Evolutionary conservation across 2,797 vertebrate species (phyloP).

Genomic region (Passerculus sandwichensis): DNA sequence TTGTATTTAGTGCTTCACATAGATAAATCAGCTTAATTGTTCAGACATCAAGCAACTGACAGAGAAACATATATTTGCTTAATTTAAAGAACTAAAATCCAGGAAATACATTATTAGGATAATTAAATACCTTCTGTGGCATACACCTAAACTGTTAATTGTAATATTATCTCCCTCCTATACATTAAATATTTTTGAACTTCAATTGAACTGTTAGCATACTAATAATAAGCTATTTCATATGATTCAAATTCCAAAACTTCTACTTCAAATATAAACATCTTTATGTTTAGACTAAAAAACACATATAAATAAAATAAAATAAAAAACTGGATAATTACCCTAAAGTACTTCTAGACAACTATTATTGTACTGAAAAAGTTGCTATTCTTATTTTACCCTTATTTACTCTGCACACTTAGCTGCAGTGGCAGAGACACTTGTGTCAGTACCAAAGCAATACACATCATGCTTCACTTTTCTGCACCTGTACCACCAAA

Average conservation of each 20-base stretch:
- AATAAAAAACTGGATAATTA: not conserved
- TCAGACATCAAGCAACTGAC: not conserved
- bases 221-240: not conserved
- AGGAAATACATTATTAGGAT: not conserved
- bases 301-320: not conserved
- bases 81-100: not conserved
- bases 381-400: not conserved
- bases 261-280: not conserved
- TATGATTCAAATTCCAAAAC: not conserved
- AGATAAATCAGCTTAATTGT: not conserved
- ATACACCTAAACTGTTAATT: not conserved
- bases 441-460: not conserved
- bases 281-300: not conserved
- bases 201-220: not conserved
- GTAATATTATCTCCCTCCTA: not conserved
- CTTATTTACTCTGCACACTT: not conserved
- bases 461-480: not conserved
- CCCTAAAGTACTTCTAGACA: not conserved
- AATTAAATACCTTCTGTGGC: not conserved
- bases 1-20: not conserved
- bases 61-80: not conserved
- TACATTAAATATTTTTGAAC: not conserved
- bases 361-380: not conserved
- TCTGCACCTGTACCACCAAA: not conserved
- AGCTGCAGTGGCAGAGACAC: not conserved